A percentile compares a stretch with the other conserved stretches of the same genome.
phyloP scores from a whole-genome alignment of 2,888 invertebrate genomes.

The Ornithoptera priamus region DNA sequence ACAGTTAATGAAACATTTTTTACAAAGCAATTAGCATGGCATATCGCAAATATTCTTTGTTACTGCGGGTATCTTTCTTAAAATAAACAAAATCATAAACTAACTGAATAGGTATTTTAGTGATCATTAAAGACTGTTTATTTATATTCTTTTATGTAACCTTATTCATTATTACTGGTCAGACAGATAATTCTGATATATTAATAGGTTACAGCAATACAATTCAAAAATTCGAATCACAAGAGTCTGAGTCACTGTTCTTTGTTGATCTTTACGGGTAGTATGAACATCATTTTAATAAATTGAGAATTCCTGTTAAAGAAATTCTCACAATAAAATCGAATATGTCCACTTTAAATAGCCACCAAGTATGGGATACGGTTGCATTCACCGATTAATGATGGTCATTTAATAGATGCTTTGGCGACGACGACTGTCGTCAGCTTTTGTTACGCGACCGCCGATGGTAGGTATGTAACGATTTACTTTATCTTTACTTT shows the following conservation, averaged over 20 bases:
- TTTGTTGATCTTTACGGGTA: not conserved
- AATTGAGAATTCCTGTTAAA: conserved; percentile 37
- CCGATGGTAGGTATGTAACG: not conserved
- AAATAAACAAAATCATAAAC: too few relatives aligned
- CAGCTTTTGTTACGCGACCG: conserved; percentile 39
- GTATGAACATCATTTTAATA: conserved; percentile 30
- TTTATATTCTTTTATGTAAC: too few relatives aligned
- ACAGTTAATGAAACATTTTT: conserved; percentile 31
- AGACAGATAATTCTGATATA: too few relatives aligned
- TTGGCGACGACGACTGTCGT: conserved; percentile 42
- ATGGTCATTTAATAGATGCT: conserved; percentile 63
- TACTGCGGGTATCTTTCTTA: too few relatives aligned
- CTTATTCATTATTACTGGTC: too few relatives aligned
- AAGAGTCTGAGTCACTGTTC: too few relatives aligned
- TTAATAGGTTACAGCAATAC: too few relatives aligned
- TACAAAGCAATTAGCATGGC: conserved; percentile 18
- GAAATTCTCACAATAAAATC: conserved; percentile 42
- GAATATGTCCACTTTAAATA: conserved; percentile 39
- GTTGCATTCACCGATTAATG: conserved; percentile 57
- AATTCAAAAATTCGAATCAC: too few relatives aligned
- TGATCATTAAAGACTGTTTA: too few relatives aligned
- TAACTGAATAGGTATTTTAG: too few relatives aligned
- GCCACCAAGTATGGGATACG: conserved; percentile 46
- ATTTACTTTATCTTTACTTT: not conserved
- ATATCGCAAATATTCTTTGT: too few relatives aligned